Conservation (phyloP, 2,888 invertebrate genomes). For the Scaptomyza reducta region DNA sequence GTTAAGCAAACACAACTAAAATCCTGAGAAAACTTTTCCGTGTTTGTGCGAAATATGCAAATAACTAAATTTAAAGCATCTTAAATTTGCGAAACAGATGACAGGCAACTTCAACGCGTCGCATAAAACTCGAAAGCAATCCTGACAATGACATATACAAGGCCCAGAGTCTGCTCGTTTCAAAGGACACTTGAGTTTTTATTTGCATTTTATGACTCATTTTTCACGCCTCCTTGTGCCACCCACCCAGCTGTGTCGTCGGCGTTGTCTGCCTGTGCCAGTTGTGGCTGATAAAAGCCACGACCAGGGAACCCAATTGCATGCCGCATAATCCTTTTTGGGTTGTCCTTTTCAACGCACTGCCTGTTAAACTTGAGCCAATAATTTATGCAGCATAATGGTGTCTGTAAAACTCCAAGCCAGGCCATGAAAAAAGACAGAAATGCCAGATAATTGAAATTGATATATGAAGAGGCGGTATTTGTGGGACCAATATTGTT, state of each 20-base stretch:
- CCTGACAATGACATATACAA: conserved; percentile 54
- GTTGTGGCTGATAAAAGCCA: conserved; percentile 76
- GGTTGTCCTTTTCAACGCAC: conserved; percentile 61
- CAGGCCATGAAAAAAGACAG: conserved; percentile 14
- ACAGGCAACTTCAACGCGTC: conserved; percentile 19
- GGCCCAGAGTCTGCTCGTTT: conserved; percentile 13
- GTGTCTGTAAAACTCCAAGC: conserved; percentile 30
- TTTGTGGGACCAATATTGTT: conserved; percentile 28
- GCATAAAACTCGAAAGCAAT: conserved; percentile 44
- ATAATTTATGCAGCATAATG: conserved; percentile 71
- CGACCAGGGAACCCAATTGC: conserved; percentile 53
- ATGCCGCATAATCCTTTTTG: conserved; percentile 73
- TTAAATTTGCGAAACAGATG: conserved; percentile 25
- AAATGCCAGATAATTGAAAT: conserved; percentile 74
- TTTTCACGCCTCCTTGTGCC: conserved; percentile 68
- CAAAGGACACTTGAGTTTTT: conserved; percentile 73
- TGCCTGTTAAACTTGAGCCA: conserved; percentile 51
- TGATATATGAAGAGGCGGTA: conserved; percentile 72
- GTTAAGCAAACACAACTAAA: conserved; percentile 56
- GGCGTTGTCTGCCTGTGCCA: conserved; percentile 46
- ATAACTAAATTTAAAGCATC: conserved; percentile 16
- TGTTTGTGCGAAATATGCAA: conserved; percentile 1
- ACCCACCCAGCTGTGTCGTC: not conserved
- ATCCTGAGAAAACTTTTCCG: conserved; percentile 5
- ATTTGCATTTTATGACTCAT: conserved; percentile 80